Conservation (phyloP, 2,888 invertebrate genomes). For the Lutraria lutraria region DNA sequence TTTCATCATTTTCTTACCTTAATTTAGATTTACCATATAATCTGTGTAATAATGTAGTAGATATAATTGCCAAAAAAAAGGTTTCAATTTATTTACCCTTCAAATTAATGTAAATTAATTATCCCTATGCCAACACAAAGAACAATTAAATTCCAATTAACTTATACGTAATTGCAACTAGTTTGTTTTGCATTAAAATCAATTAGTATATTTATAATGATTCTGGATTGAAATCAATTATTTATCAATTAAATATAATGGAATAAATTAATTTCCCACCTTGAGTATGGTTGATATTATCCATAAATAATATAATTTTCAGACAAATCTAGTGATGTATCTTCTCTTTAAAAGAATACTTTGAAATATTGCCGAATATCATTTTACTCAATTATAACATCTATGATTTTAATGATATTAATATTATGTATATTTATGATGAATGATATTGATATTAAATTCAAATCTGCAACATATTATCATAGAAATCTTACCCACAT, state of each 20-base stretch:
- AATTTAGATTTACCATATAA: no score
- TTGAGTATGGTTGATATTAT: not conserved
- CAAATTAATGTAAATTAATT: not conserved
- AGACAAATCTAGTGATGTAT: not conserved
- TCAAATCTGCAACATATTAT: not conserved
- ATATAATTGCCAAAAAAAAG: no score
- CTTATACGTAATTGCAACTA: not conserved
- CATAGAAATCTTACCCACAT: slow-evolving; percentile 4
- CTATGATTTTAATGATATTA: not conserved
- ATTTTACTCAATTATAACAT: not conserved
- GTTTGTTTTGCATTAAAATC: not conserved
- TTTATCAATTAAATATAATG: not conserved
- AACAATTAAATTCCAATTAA: not conserved
- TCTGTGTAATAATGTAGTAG: no score
- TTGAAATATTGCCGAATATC: not conserved
- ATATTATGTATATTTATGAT: not conserved
- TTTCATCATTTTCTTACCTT: no score
- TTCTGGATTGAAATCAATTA: not conserved
- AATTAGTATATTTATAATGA: not conserved
- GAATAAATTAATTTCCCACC: not conserved
- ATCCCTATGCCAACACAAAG: no score
- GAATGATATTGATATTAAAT: not conserved
- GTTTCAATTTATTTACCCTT: not conserved
- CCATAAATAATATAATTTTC: not conserved
- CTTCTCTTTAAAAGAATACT: not conserved